Evolutionary conservation across 2,888 invertebrate genomes (phyloP).

Genomic region (Eristalinus sepulchralis): DNA sequence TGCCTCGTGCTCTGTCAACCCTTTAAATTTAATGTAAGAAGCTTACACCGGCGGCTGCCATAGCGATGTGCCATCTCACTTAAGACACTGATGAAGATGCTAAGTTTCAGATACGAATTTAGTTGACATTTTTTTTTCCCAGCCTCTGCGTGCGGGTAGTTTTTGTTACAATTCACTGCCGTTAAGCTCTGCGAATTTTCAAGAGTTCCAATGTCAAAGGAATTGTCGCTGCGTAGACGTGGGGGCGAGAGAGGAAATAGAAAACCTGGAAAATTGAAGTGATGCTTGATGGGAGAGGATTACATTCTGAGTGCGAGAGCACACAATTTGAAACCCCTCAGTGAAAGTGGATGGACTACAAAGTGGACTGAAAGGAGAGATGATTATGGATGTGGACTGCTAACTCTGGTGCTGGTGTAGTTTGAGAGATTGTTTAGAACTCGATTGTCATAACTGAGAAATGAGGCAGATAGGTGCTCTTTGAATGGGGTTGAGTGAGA

Average conservation of each 20-base stretch:
- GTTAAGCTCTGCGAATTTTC: background rate
- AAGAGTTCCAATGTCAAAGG: background rate
- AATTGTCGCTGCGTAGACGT: background rate
- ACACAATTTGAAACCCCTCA: background rate
- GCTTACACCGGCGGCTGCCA: slow-evolving; percentile 13
- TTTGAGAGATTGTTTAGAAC: too few relatives aligned
- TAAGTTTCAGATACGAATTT: background rate
- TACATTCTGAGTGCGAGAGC: background rate
- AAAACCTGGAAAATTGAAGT: background rate
- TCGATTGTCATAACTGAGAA: too few relatives aligned
- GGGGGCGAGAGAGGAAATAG: background rate
- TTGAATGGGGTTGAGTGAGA: too few relatives aligned
- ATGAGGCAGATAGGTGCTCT: too few relatives aligned
- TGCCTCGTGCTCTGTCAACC: slow-evolving; percentile 25
- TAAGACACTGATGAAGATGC: background rate
- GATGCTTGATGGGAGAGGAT: background rate
- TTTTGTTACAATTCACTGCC: background rate
- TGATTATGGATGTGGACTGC: too few relatives aligned
- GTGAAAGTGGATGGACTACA: background rate
- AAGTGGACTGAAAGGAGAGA: too few relatives aligned
- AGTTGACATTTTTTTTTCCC: background rate
- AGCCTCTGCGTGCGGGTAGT: background rate
- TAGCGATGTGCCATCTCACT: background rate
- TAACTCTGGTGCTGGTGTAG: too few relatives aligned
- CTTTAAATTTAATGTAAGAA: slow-evolving; percentile 41